Evolutionary conservation across 1,140 invertebrate genomes (phyloP).

Genomic region (Halesus radiatus): DNA sequence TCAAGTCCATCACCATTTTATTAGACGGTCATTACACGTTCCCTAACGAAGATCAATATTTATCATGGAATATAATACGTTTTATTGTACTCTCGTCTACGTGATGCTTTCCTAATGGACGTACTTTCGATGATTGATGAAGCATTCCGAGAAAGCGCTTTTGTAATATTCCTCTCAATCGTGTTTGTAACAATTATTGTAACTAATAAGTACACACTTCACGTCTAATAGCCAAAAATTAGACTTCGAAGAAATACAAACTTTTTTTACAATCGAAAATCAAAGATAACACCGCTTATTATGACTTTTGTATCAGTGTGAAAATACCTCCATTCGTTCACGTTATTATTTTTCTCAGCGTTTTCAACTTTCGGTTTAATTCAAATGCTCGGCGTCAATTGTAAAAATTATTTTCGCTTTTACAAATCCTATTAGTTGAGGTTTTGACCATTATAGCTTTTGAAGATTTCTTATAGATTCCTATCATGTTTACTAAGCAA

Average conservation of each 20-base stretch:
- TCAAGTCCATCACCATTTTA: conserved; percentile 14
- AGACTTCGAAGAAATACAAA: neutral
- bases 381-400: too few relatives aligned
- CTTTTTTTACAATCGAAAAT: conserved; percentile 8
- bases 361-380: too few relatives aligned
- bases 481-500: too few relatives aligned
- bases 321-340: neutral
- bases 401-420: too few relatives aligned
- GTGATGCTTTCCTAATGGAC: conserved; percentile 26
- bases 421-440: too few relatives aligned
- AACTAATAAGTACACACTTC: neutral
- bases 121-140: conserved; percentile 40
- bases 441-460: too few relatives aligned
- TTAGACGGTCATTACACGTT: conserved; percentile 29
- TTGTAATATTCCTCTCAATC: conserved; percentile 11
- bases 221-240: neutral
- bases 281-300: neutral
- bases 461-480: too few relatives aligned
- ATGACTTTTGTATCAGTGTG: neutral
- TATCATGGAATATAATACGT: conserved; percentile 34
- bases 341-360: too few relatives aligned
- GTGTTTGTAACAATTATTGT: conserved; percentile 14
- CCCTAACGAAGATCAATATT: conserved; percentile 42
- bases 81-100: conserved; percentile 32
- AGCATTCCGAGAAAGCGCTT: conserved; percentile 32